Evolutionary conservation across 2,888 invertebrate genomes (phyloP).

Genomic region (Drosophila macrothrix): DNA sequence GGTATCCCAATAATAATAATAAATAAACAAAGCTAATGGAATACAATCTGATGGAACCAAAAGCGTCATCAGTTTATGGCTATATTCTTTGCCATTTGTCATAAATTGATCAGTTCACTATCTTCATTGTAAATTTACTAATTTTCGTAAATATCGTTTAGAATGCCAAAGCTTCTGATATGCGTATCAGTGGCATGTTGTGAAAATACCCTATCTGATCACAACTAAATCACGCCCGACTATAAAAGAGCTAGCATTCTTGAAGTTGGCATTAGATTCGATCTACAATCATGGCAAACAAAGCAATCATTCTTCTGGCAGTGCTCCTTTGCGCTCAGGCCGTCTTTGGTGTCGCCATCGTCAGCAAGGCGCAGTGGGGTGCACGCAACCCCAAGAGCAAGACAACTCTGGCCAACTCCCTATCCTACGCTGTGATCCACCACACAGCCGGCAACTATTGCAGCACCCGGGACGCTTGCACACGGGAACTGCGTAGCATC

Average conservation of each 20-base stretch:
- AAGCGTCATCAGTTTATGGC: no score
- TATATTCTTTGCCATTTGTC: not conserved
- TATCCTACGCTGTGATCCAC: slow-evolving; percentile 68
- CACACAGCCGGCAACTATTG: slow-evolving; percentile 72
- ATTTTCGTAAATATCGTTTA: not conserved
- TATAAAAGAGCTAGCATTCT: slow-evolving; percentile 21
- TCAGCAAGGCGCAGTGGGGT: slow-evolving; percentile 66
- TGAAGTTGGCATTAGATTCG: not conserved
- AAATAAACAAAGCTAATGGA: not conserved
- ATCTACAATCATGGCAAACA: slow-evolving; percentile 55
- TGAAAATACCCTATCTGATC: slow-evolving; percentile 5
- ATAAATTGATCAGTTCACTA: slow-evolving; percentile 29
- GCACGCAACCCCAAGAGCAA: slow-evolving; percentile 68
- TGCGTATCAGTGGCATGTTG: slow-evolving; percentile 3
- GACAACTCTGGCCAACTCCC: slow-evolving; percentile 41
- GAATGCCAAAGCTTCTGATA: slow-evolving; percentile 19
- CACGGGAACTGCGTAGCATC: slow-evolving; percentile 65
- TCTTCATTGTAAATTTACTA: slow-evolving; percentile 23
- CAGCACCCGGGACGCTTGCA: slow-evolving; percentile 60
- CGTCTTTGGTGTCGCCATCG: slow-evolving; percentile 54
- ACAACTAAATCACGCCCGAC: not conserved
- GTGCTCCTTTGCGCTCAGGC: slow-evolving; percentile 55
- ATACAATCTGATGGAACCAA: no score
- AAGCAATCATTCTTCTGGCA: slow-evolving; percentile 49
- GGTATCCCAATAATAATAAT: no score